phyloP scores from a whole-genome alignment of 53 echinoderm and acorn worm genomes.

The Zoroaster sp. region DNA sequence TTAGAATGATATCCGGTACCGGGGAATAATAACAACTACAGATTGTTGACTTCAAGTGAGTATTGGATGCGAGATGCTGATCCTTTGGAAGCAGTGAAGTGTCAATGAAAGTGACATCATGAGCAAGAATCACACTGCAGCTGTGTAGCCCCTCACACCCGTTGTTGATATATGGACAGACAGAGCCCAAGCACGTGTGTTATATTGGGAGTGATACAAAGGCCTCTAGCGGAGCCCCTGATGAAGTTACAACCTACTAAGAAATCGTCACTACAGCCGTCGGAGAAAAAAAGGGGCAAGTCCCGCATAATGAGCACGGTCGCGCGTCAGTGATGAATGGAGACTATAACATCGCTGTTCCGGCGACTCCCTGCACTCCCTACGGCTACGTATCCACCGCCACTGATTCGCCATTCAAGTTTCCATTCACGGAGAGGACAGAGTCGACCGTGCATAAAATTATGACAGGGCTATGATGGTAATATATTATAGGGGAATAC shows the following conservation, averaged over 20 bases:
- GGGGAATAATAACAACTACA: slow-evolving; percentile 9
- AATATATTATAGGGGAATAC: slow-evolving; percentile 26
- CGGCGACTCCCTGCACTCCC: slow-evolving; percentile 27
- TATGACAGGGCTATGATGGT: slow-evolving; percentile 34
- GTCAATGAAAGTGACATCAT: slow-evolving; percentile 6
- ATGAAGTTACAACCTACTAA: slow-evolving; percentile 23
- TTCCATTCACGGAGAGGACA: neutral
- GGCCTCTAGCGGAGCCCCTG: neutral
- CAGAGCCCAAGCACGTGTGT: slow-evolving; percentile 46
- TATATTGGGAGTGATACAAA: slow-evolving; percentile 48
- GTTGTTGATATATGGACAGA: slow-evolving; percentile 38
- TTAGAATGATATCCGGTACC: neutral
- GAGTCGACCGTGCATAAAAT: slow-evolving; percentile 40
- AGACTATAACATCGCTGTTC: slow-evolving; percentile 8
- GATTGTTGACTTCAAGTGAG: slow-evolving; percentile 11
- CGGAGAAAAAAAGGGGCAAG: neutral
- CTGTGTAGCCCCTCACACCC: slow-evolving; percentile 4
- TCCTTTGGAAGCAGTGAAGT: neutral
- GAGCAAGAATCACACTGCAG: neutral
- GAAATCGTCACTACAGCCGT: slow-evolving; percentile 36
- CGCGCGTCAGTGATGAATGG: slow-evolving; percentile 56
- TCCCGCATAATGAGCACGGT: slow-evolving; percentile 42
- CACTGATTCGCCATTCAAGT: slow-evolving; percentile 28
- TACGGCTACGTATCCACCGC: neutral
- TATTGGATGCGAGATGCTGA: neutral